A percentile compares a stretch with the other conserved stretches of the same genome.
Conservation (phyloP, 2,797 vertebrate species). For the Coendou prehensilis region DNA sequence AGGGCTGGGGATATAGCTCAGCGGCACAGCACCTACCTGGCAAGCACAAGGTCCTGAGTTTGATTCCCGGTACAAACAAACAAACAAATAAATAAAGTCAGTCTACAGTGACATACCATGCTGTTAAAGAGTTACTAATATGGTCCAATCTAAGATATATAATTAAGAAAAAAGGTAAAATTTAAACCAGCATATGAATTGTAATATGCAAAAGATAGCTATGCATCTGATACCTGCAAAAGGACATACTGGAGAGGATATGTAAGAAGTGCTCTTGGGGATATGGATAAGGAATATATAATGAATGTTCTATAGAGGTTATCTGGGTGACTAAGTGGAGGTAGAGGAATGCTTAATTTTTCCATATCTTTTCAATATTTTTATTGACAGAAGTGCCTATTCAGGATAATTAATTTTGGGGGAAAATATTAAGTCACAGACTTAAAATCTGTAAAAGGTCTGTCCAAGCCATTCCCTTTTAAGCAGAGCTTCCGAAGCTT, state of each 20-base stretch:
- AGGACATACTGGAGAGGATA: background rate
- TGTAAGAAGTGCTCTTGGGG: background rate
- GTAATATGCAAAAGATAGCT: constrained; percentile 5
- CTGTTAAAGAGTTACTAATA: constrained; percentile 62
- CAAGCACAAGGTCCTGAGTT: too few relatives aligned
- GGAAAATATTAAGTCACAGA: constrained; percentile 45
- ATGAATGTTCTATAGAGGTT: background rate
- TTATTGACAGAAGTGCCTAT: background rate
- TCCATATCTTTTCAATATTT: background rate
- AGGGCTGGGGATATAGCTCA: too few relatives aligned
- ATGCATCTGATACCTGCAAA: background rate
- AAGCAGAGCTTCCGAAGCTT: background rate
- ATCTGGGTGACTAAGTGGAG: background rate
- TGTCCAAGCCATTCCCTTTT: background rate
- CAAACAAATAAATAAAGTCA: background rate
- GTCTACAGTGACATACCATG: background rate
- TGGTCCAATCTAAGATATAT: background rate
- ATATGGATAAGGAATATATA: background rate
- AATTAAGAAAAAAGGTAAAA: constrained; percentile 40
- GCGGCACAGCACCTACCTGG: too few relatives aligned
- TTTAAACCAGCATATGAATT: constrained; percentile 23
- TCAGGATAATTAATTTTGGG: constrained; percentile 36
- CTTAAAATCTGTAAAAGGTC: constrained; percentile 10
- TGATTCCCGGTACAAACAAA: too few relatives aligned
- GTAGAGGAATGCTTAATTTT: constrained; percentile 25